Conservation (phyloP, 2,113 vertebrate species). For the Equus przewalskii region DNA sequence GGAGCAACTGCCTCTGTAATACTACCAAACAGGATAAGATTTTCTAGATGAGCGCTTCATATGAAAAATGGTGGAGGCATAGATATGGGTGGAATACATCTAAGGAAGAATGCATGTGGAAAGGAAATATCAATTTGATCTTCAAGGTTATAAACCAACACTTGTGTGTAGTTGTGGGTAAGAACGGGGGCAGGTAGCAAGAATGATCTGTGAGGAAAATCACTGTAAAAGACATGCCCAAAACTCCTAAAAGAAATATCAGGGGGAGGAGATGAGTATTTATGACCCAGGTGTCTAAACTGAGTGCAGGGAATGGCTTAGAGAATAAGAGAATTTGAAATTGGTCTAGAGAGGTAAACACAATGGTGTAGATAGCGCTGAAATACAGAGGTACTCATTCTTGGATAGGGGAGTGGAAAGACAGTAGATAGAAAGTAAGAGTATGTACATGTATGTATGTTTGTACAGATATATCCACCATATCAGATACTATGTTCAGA, state of each 20-base stretch:
- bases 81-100: neutral
- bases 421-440: too few species aligned
- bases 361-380: neutral
- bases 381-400: neutral
- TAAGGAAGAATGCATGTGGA: neutral
- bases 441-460: too few species aligned
- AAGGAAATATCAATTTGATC: neutral
- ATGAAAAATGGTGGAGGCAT: neutral
- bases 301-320: neutral
- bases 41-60: neutral
- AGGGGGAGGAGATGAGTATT: neutral
- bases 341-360: neutral
- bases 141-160: neutral
- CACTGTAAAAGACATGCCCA: accelerated
- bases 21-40: neutral
- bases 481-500: neutral
- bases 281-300: neutral
- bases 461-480: neutral
- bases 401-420: neutral
- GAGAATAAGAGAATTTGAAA: neutral
- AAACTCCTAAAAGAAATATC: neutral
- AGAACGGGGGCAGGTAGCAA: neutral
- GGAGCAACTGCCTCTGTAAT: neutral
- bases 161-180: neutral
- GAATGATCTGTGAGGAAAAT: neutral